Conservation (phyloP, 2,113 vertebrate species). For the Hyperopisus bebe region DNA sequence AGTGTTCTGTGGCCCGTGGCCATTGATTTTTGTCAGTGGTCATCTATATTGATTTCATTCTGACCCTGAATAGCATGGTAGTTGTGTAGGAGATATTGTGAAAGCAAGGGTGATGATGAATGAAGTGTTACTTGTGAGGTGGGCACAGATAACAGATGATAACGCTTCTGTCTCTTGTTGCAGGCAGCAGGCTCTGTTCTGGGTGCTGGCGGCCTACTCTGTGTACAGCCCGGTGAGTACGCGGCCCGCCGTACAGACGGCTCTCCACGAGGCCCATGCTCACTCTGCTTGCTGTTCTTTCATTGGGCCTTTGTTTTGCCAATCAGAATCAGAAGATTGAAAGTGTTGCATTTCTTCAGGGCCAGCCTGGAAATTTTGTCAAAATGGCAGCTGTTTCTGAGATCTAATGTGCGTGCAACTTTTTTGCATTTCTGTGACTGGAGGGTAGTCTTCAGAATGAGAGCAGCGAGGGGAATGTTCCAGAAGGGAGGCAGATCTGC, state of each 20-base stretch:
- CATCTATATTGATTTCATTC: background rate
- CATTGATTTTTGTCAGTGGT: background rate
- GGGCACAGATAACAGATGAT: background rate
- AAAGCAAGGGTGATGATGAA: background rate
- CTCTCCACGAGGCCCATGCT: background rate
- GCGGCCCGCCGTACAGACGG: background rate
- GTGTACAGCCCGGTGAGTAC: conserved; percentile 68
- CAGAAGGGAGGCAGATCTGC: background rate
- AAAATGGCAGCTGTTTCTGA: background rate
- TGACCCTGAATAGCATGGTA: background rate
- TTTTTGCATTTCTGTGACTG: background rate
- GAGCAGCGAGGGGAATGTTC: background rate
- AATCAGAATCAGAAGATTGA: background rate
- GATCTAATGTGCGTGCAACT: background rate
- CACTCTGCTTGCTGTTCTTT: background rate
- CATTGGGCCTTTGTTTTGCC: background rate
- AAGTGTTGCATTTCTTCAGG: background rate
- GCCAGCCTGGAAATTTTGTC: background rate
- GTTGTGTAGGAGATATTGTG: background rate
- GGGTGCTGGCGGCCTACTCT: conserved; percentile 63
- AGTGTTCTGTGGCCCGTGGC: background rate
- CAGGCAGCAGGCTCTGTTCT: conserved; percentile 68
- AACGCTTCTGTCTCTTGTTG: conserved; percentile 20
- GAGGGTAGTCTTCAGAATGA: background rate
- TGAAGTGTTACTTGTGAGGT: background rate